Percentiles rank a stretch among this genome's conserved stretches.
Conservation (phyloP, 2,113 vertebrate genomes). For the Sylvilagus bachmani region DNA sequence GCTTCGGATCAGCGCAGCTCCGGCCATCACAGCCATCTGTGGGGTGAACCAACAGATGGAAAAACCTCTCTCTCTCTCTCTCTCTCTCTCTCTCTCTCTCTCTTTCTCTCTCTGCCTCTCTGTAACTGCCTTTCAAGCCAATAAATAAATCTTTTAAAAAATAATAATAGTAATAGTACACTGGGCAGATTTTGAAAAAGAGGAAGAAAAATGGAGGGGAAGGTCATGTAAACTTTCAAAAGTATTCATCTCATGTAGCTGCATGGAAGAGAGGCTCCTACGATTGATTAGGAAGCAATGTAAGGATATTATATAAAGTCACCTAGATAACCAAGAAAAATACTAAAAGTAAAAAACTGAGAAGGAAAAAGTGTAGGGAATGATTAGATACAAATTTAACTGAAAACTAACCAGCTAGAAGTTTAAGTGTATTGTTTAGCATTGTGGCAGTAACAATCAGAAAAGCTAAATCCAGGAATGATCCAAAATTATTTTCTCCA, state of each 20-base stretch:
- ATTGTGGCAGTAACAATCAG: not conserved
- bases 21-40: no score
- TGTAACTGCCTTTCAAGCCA: no score
- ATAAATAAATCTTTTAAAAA: no score
- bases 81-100: no score
- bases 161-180: not conserved
- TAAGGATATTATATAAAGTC: not conserved
- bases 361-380: not conserved
- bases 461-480: constrained; percentile 16
- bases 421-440: not conserved
- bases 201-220: not conserved
- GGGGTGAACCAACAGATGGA: no score
- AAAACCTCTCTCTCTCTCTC: no score
- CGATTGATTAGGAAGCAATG: not conserved
- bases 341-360: not conserved
- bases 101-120: no score
- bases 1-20: no score
- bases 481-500: not conserved
- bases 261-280: not conserved
- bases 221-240: not conserved
- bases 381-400: not conserved
- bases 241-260: not conserved
- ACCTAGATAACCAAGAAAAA: not conserved
- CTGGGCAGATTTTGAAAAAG: not conserved
- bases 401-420: constrained; percentile 25